phyloP scores from a whole-genome alignment of 2,888 invertebrate genomes.

The Chaitophorus viminalis region DNA sequence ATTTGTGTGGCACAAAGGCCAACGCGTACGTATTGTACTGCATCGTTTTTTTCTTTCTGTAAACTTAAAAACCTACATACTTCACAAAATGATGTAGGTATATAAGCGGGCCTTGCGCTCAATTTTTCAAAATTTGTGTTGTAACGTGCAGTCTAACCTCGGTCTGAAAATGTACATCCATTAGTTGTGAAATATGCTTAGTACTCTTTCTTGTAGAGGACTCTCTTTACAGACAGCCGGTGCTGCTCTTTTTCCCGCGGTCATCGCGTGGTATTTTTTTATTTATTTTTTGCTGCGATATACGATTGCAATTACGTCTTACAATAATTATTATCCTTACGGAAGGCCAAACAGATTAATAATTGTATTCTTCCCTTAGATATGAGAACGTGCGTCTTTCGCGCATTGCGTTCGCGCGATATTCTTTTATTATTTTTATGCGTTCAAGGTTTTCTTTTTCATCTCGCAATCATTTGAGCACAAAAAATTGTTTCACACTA shows the following conservation, averaged over 20 bases:
- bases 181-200: not conserved
- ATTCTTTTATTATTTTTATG: not conserved
- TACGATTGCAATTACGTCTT: not conserved
- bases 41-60: not conserved
- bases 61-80: not conserved
- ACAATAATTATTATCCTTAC: not conserved
- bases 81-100: not conserved
- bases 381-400: not conserved
- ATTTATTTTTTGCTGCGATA: too few relatives aligned
- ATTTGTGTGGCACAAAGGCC: not conserved
- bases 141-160: not conserved
- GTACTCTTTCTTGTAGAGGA: not conserved
- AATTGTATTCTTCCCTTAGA: conserved; percentile 13
- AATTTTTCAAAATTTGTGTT: not conserved
- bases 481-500: not conserved
- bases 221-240: not conserved
- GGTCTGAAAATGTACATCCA: not conserved
- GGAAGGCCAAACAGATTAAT: not conserved
- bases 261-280: not conserved
- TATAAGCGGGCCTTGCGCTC: not conserved
- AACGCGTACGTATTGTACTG: not conserved
- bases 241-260: not conserved
- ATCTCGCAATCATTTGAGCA: not conserved
- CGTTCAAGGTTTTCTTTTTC: not conserved
- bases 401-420: not conserved